A percentile compares a stretch with the other conserved stretches of the same genome.
Conservation (phyloP, 2,888 invertebrate genomes). For the Phortica magna region DNA sequence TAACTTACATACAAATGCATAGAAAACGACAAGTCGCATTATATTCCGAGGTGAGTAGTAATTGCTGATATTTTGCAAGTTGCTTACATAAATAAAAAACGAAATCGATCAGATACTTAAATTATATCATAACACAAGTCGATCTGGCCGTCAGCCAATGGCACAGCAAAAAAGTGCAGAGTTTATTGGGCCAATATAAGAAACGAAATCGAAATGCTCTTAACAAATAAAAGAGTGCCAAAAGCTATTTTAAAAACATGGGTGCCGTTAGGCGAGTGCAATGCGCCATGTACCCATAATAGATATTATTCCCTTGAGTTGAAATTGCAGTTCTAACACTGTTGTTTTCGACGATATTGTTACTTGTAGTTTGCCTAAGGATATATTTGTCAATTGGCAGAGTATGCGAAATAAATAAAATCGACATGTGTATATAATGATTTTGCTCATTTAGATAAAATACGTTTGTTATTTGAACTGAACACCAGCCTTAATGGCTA, state of each 20-base stretch:
- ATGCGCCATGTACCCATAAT: not conserved
- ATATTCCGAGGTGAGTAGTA: too few species aligned
- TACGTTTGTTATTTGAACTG: too few species aligned
- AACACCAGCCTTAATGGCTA: too few species aligned
- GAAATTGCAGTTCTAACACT: not conserved
- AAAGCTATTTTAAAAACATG: slow-evolving; percentile 62
- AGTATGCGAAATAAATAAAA: too few species aligned
- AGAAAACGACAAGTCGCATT: too few species aligned
- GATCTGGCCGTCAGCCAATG: slow-evolving; percentile 56
- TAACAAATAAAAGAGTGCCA: slow-evolving; percentile 41
- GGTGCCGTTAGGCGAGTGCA: not conserved
- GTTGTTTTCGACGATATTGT: not conserved
- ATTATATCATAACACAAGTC: not conserved
- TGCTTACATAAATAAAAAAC: not conserved
- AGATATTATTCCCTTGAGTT: not conserved
- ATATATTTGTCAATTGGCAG: too few species aligned
- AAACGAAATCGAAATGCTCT: slow-evolving; percentile 38
- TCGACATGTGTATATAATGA: too few species aligned
- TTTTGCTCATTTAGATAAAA: too few species aligned
- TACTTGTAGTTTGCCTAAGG: not conserved
- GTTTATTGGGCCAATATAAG: slow-evolving; percentile 67
- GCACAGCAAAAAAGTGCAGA: slow-evolving; percentile 56
- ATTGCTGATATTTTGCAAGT: not conserved
- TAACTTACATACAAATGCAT: too few species aligned
- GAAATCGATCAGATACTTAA: not conserved